phyloP scores from a whole-genome alignment of 2,797 vertebrate species.

The Etheostoma nigrum region DNA sequence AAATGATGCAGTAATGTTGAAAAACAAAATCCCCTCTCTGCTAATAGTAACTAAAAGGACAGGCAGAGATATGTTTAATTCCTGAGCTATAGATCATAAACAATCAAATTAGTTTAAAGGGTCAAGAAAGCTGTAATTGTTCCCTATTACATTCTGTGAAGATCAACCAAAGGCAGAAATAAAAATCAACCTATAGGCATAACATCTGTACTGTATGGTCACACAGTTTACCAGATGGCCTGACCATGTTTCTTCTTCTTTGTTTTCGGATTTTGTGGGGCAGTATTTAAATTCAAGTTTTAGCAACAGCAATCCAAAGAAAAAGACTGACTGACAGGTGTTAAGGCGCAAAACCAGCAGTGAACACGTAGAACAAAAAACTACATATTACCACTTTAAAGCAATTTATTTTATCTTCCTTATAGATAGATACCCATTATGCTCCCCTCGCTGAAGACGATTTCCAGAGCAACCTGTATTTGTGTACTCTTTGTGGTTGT shows the following conservation, averaged over 20 bases:
- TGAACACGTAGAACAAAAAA: constrained; percentile 23
- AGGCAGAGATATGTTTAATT: background rate
- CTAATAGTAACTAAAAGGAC: background rate
- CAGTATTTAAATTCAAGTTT: constrained; percentile 1
- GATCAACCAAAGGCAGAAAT: background rate
- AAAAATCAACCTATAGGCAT: background rate
- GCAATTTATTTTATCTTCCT: constrained; percentile 36
- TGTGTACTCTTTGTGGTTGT: constrained; percentile 18
- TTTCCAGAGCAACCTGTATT: constrained; percentile 4
- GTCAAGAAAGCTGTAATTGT: background rate
- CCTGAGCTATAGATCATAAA: background rate
- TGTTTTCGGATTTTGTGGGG: constrained; percentile 2
- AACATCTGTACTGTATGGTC: no score
- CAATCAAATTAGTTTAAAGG: background rate
- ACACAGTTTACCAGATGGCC: background rate
- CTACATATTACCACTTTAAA: constrained; percentile 19
- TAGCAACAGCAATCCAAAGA: constrained; percentile 6
- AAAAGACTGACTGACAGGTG: constrained; percentile 24
- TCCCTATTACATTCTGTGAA: background rate
- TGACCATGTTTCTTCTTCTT: background rate
- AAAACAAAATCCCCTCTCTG: background rate
- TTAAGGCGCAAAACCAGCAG: constrained; percentile 2
- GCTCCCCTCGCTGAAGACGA: constrained; percentile 13
- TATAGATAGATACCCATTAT: constrained; percentile 16
- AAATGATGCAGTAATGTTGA: background rate